Conservation (phyloP, 2,888 invertebrate species). For the Hypomecis atomaria region DNA sequence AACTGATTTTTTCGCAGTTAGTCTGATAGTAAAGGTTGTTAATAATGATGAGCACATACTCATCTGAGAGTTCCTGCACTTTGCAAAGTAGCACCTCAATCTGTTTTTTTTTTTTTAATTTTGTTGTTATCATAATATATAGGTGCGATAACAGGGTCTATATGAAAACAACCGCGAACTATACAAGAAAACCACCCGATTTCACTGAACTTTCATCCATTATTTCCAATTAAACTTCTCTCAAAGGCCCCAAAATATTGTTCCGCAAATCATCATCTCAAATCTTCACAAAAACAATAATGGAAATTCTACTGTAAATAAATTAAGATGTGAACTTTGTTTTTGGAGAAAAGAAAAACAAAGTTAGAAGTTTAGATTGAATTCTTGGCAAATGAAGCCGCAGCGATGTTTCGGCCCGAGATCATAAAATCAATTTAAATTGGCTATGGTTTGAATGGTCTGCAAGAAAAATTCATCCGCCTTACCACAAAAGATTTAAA, state of each 20-base stretch:
- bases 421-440: constrained; percentile 34
- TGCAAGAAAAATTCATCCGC: too few species aligned
- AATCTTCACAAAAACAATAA: constrained; percentile 42
- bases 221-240: constrained; percentile 12
- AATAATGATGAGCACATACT: too few species aligned
- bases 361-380: constrained; percentile 43
- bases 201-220: constrained; percentile 8
- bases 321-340: constrained; percentile 45
- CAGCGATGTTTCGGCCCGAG: constrained; percentile 28
- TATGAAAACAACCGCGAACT: too few species aligned
- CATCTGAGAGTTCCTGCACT: too few species aligned
- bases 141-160: too few species aligned
- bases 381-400: constrained; percentile 38
- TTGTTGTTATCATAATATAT: too few species aligned
- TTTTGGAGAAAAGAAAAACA: constrained; percentile 38
- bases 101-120: too few species aligned
- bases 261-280: constrained; percentile 26
- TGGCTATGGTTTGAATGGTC: not conserved
- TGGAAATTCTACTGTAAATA: constrained; percentile 39
- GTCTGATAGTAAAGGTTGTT: too few species aligned
- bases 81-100: too few species aligned
- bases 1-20: too few species aligned
- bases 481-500: too few species aligned
- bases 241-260: constrained; percentile 19
- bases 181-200: not conserved